Evolutionary conservation across 2,797 vertebrate genomes (phyloP), one percentile per base, ranked within the genome.

Genomic region (Poecile montanus): DNA sequence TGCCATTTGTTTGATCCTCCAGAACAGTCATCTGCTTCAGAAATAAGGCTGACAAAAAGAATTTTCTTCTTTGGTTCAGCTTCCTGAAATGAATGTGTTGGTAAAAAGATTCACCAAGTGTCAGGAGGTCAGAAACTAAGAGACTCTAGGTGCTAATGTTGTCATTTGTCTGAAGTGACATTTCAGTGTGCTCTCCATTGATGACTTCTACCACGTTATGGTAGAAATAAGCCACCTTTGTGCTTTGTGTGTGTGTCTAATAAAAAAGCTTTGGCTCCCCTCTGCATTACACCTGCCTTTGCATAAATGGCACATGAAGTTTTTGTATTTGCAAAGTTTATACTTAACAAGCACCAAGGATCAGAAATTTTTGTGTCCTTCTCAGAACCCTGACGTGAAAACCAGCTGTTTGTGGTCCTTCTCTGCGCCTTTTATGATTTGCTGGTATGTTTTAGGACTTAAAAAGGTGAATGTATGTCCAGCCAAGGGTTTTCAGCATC

Each of bases 61-160:
- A 1, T 34, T 62, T 45, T 21, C 16, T 60, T 63, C 25, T 42
- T 34, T 67, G 54, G 20, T 72, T 83, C 63, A 68, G 0, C 63
- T 85, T 85, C 42, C 68, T 75, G 72, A 82, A 88, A 57, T 45
- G 5, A 65, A 56, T 20, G 22, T 2, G 29, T 72, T 61, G 72
- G 34, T 92, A 34, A 73, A 76, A 79, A 47, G 23, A 21, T 67
- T 74, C 30, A 38, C 4, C 26, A 44, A 53, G 20, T 50, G 44
- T 66, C 34, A 45, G 34, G 45, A 75, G 5, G 5, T 65, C 36
- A 84, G 75, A 74, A 85, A 22, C 2, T 4, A 13, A 54, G 50
- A 75, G 38, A 63, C 16, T 2, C 4, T 8, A 2, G 32, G 51
- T 89, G 45, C 40, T 26, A 71, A 0, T 3, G 0, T 5, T 70